Conservation (phyloP, 2,797 vertebrate genomes). For the Cercopithecus mitis region DNA sequence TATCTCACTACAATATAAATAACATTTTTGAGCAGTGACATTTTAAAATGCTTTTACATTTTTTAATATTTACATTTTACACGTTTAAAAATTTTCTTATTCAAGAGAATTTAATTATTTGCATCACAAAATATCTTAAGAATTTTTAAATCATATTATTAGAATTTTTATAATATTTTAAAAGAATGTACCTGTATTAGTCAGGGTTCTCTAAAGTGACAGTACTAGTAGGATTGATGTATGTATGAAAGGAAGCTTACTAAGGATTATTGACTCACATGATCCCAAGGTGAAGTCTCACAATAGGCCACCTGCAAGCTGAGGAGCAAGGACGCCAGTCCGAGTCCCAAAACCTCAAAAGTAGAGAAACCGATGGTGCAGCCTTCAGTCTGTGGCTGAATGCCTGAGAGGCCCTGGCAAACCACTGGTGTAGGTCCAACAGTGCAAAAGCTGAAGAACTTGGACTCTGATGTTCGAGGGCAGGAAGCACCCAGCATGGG, state of each 20-base stretch:
- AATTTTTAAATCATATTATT: not conserved
- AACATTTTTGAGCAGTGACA: not conserved
- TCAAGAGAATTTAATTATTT: conserved; percentile 23
- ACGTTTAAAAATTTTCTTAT: not conserved
- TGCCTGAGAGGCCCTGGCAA: not conserved
- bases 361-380: not conserved
- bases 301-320: not conserved
- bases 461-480: not conserved
- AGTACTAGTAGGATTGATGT: not conserved
- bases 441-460: not conserved
- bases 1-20: not conserved
- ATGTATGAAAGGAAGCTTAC: not conserved
- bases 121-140: not conserved
- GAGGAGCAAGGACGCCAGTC: not conserved
- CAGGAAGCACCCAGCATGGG: not conserved
- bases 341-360: not conserved
- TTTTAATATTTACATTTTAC: not conserved
- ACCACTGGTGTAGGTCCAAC: not conserved
- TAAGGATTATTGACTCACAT: not conserved
- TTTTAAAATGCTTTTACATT: not conserved
- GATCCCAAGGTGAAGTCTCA: not conserved
- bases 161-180: not conserved
- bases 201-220: not conserved
- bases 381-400: not conserved
- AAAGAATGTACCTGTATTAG: not conserved